A percentile compares a stretch with the other conserved stretches of the same genome.
Evolutionary conservation across 2,113 vertebrate genomes (phyloP).

Genomic region (Fulmarus glacialis): DNA sequence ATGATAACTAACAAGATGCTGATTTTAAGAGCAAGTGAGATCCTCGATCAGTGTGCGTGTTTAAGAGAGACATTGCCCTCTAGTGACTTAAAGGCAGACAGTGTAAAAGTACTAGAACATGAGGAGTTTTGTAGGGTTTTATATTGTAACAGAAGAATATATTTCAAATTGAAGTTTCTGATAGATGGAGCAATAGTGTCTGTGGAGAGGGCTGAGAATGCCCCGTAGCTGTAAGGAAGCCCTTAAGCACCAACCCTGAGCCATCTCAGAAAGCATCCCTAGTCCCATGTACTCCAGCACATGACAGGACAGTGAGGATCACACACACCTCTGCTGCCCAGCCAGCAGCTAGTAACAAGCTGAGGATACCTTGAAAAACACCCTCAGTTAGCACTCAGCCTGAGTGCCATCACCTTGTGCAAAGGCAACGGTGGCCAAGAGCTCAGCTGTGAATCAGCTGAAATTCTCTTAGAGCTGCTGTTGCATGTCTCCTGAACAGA

Average conservation of each 20-base stretch:
- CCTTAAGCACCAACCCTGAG: neutral
- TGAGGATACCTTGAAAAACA: neutral
- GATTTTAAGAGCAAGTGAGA: neutral
- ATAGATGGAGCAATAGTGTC: neutral
- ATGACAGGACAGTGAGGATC: neutral
- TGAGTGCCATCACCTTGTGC: neutral
- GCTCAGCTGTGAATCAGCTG: neutral
- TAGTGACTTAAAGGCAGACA: neutral
- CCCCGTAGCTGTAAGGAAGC: neutral
- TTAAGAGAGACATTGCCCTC: conserved; percentile 25
- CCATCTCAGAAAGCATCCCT: neutral
- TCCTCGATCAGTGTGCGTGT: rapidly evolving
- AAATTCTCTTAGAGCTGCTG: neutral
- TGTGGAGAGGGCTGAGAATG: neutral
- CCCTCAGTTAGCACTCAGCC: neutral
- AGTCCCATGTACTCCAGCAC: neutral
- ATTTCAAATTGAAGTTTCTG: neutral
- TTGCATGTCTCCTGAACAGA: neutral
- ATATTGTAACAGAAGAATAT: neutral
- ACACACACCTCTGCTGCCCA: neutral
- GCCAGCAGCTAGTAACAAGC: neutral
- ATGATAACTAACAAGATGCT: neutral
- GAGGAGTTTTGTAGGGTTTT: neutral
- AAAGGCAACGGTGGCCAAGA: neutral
- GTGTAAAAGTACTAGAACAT: neutral